Base-by-base conservation (phyloP, 2,797 vertebrate genomes). In the Leptodactylus fallax region DNA sequence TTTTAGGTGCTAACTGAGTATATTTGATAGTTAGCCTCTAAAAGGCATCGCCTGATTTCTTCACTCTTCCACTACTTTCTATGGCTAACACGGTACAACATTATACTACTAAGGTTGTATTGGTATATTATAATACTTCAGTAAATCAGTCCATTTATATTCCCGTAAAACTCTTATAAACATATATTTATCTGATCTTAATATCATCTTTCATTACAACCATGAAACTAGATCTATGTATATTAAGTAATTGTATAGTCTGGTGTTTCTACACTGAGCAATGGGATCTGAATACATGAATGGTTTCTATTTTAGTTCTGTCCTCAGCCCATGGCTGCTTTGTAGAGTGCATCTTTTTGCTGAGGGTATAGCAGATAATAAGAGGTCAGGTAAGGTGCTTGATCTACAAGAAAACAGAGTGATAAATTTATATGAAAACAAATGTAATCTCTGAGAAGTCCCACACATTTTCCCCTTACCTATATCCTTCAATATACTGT, bases 281-380 rank as follows among this genome's bases (percentile, higher is more conserved):
- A 12, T 58, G 85, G 47, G 51, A 51, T 58, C 78, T 80, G 25
- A 80, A 80, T 65, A 71, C 17, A 13, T 71, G 77, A 80, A 61
- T 80, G 45, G 72, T 49, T 76, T 76, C 77, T 86, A 81, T 86
- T 86, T 80, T 71, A 25, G 65, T n/a, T 55, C 65, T n/a, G 53
- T 27, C 27, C 61, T 16, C 17, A 69, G 61, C 49, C 36, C 45
- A 9, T 72, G 27, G 77, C 25, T 69, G 47, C 49, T 79, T 36
- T 67, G 81, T 69, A 79, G 17, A 67, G 16, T 65, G 25, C 60
- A 69, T 79, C 65, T 83, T 83, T 55, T 36, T 55, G 65, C 53
- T 71, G 63, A 71, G 65, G 8, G 51, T 56, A 21, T 17, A 16
- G 16, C 16, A 36, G 13, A 47, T 60, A 14, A 77, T 19, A 27